These are phyloP conservation scores for Heliconius hewitsoni DNA, from an alignment of 1,140 invertebrate genomes.

Conservation along the genomic window DNA sequence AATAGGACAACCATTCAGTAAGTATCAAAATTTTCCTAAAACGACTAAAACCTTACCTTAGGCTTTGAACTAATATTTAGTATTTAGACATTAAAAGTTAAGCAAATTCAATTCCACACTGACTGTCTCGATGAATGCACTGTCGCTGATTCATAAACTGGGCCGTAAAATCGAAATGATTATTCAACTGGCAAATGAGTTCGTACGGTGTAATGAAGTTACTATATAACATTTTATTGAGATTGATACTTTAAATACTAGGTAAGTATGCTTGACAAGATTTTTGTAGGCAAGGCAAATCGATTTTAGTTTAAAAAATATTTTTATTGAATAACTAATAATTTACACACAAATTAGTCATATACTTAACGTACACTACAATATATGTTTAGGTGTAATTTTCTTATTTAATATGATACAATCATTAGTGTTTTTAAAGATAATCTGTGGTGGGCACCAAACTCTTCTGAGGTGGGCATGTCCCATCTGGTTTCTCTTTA, in stretches of 20 bases:
- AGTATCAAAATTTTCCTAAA: not conserved
- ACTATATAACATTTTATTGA: constrained; percentile 13
- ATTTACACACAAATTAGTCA: not conserved
- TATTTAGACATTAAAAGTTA: not conserved
- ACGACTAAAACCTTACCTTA: not conserved
- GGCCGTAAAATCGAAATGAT: constrained; percentile 53
- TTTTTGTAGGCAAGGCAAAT: no score
- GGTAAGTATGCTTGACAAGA: no score
- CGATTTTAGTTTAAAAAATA: no score
- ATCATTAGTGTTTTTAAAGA: no score
- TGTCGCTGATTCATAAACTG: constrained; percentile 56
- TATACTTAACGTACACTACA: not conserved
- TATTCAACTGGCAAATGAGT: constrained; percentile 52
- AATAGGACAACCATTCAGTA: not conserved
- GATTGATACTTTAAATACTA: not conserved
- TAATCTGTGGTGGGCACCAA: no score
- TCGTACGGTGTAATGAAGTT: constrained; percentile 20
- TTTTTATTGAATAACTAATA: not conserved
- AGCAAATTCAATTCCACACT: constrained; percentile 4
- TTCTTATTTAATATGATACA: no score
- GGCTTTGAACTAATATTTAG: not conserved
- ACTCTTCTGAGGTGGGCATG: no score
- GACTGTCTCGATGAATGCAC: constrained; percentile 53
- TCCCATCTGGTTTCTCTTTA: no score
- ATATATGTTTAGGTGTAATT: no score